These are phyloP conservation scores for Pogonocichla stellata DNA, from an alignment of 2,113 vertebrate genomes.

Conservation along the genomic window DNA sequence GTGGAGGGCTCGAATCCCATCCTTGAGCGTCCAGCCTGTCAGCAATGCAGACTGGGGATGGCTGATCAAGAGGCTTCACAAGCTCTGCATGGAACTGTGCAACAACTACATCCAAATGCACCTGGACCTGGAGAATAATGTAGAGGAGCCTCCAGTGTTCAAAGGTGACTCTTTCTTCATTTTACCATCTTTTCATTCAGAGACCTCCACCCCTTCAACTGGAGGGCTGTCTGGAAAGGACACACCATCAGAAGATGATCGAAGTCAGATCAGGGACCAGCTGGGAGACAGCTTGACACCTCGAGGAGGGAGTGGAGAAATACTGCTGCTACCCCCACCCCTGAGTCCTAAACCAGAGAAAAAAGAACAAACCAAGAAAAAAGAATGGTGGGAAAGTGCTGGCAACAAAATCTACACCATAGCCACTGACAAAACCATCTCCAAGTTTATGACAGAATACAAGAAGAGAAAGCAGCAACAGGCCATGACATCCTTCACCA, in stretches of 20 bases:
- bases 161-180: slow-evolving; percentile 83
- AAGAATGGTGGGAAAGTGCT: slow-evolving; percentile 97
- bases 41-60: slow-evolving; percentile 93
- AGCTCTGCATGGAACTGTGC: slow-evolving; percentile 93
- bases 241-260: slow-evolving; percentile 89
- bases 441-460: slow-evolving; percentile 94
- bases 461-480: slow-evolving; percentile 92
- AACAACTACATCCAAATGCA: slow-evolving; percentile 97
- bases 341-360: slow-evolving; percentile 74
- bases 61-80: slow-evolving; percentile 91
- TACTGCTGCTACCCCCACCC: slow-evolving; percentile 65
- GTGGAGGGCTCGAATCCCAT: slow-evolving; percentile 85
- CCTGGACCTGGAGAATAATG: slow-evolving; percentile 85
- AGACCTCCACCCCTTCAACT: slow-evolving; percentile 86
- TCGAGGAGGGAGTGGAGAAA: slow-evolving; percentile 67
- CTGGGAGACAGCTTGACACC: slow-evolving; percentile 72
- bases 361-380: slow-evolving; percentile 78
- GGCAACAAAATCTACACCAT: slow-evolving; percentile 95
- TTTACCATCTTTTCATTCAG: slow-evolving; percentile 89
- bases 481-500: slow-evolving; percentile 81
- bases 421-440: slow-evolving; percentile 90
- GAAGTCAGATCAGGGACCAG: slow-evolving; percentile 69
- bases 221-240: slow-evolving; percentile 83
- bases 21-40: slow-evolving; percentile 84
- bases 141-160: slow-evolving; percentile 79